Evolutionary conservation across 2,113 vertebrate genomes (phyloP).

Genomic region (Pipra filicauda): DNA sequence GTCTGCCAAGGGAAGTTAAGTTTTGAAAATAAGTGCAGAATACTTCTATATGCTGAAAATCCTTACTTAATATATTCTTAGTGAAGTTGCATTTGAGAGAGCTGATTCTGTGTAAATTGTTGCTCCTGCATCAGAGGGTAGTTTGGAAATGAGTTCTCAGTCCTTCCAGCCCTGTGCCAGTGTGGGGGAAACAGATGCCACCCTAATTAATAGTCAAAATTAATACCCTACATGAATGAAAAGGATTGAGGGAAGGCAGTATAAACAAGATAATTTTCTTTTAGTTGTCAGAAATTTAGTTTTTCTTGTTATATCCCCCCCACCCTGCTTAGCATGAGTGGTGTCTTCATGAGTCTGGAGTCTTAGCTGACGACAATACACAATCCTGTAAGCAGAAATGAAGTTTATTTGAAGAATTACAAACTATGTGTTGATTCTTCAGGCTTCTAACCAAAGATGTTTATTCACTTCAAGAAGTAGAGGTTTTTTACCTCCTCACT

Average conservation of each 20-base stretch:
- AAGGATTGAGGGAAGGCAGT: not conserved
- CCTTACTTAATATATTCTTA: not conserved
- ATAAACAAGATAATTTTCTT: not conserved
- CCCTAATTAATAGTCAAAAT: constrained; percentile 15
- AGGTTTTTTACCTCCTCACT: not conserved
- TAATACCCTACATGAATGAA: not conserved
- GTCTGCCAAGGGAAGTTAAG: not conserved
- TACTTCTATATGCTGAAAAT: not conserved
- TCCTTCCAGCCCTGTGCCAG: constrained; percentile 18
- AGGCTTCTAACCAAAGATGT: not conserved
- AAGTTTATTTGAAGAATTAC: not conserved
- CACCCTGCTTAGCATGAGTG: not conserved
- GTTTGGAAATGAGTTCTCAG: constrained; percentile 4
- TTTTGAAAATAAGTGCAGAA: not conserved
- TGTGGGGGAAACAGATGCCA: not conserved
- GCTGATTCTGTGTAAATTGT: not conserved
- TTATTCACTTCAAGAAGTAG: not conserved
- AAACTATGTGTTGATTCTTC: not conserved
- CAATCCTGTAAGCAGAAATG: not conserved
- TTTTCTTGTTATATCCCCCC: not conserved
- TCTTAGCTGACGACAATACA: rapidly evolving
- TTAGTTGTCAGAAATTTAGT: not conserved
- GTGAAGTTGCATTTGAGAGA: not conserved
- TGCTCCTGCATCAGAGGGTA: not conserved
- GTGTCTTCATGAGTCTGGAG: not conserved